These are phyloP conservation scores for Athrips mouffetella DNA, from an alignment of 2,888 invertebrate genomes.

Conservation along the genomic window DNA sequence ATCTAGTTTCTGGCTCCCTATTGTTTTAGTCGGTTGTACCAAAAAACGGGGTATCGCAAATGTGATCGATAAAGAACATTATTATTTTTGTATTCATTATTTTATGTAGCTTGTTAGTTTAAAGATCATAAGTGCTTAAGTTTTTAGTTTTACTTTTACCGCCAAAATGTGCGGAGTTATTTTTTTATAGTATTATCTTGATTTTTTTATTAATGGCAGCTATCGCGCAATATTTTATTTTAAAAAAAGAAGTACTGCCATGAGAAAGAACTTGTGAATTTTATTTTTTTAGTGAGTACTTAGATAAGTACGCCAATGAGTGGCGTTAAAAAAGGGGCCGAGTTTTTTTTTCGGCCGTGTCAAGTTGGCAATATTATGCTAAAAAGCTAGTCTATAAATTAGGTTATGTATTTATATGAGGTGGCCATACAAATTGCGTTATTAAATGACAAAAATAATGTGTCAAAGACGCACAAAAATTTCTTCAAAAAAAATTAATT, in stretches of 20 bases:
- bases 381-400: constrained; percentile 27
- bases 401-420: constrained; percentile 30
- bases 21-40: constrained; percentile 25
- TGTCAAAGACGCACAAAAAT: too few relatives aligned
- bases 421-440: too few relatives aligned
- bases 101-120: constrained; percentile 57
- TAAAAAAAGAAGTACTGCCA: constrained; percentile 37
- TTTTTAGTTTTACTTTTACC: constrained; percentile 21
- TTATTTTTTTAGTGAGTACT: constrained; percentile 42
- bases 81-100: constrained; percentile 64
- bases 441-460: too few relatives aligned
- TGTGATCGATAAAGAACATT: constrained; percentile 51
- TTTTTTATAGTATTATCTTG: constrained; percentile 41
- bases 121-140: constrained; percentile 50
- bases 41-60: constrained; percentile 29
- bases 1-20: too few relatives aligned
- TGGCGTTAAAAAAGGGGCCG: constrained; percentile 28
- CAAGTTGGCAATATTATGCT: constrained; percentile 26
- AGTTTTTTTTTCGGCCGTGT: constrained; percentile 34
- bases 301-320: constrained; percentile 29
- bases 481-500: constrained; percentile 9
- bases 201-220: constrained; percentile 35
- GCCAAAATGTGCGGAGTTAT: constrained; percentile 30
- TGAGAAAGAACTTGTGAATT: constrained; percentile 34
- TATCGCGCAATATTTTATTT: constrained; percentile 5